A percentile compares a stretch with the other conserved stretches of the same genome.
Evolutionary conservation across 2,797 vertebrate genomes (phyloP).

Genomic region (Myiotriccus ornatus): DNA sequence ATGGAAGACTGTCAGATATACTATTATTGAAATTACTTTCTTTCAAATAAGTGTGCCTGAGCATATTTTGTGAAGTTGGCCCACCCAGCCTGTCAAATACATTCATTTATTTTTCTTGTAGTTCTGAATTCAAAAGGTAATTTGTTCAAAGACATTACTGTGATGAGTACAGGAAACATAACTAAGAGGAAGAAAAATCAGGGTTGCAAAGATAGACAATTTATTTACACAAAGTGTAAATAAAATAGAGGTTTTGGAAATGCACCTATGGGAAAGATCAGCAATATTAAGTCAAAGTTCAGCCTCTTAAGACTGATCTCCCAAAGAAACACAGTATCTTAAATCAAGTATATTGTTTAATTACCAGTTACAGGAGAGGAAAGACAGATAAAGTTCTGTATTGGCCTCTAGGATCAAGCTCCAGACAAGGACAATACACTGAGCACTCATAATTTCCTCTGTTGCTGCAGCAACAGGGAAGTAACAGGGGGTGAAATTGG

Average conservation of each 20-base stretch:
- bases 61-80: not conserved
- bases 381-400: not conserved
- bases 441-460: not conserved
- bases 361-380: not conserved
- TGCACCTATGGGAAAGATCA: not conserved
- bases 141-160: not conserved
- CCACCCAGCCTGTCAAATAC: accelerated
- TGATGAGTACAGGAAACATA: not conserved
- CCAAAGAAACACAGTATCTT: not conserved
- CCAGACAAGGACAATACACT: not conserved
- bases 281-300: not conserved
- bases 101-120: not conserved
- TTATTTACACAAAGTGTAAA: not conserved
- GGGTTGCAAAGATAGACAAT: not conserved
- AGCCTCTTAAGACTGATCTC: not conserved
- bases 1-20: not conserved
- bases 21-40: not conserved
- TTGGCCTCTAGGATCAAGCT: not conserved
- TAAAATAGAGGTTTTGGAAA: not conserved
- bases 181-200: not conserved
- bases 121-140: not conserved
- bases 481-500: not conserved
- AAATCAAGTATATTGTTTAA: not conserved
- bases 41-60: not conserved
- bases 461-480: not conserved